Conservation (phyloP, 2,797 vertebrate genomes). For the Sebastes iracundus region DNA sequence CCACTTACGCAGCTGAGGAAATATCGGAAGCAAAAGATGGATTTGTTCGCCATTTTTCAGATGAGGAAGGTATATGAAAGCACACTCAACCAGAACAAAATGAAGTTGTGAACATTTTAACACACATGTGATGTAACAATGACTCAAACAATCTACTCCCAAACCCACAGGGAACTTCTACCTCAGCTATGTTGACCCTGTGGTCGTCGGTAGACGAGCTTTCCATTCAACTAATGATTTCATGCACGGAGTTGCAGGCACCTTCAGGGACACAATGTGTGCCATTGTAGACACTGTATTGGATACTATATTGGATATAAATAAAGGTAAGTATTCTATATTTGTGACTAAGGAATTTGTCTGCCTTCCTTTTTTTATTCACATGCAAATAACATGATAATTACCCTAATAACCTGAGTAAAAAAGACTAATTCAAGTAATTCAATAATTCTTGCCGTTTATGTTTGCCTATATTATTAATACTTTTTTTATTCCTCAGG, state of each 20-base stretch:
- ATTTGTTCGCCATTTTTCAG: conserved; percentile 74
- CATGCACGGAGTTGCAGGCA: conserved; percentile 25
- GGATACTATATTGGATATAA: conserved; percentile 35
- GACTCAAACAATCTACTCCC: not conserved
- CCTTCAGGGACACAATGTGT: conserved; percentile 50
- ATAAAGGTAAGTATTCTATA: conserved; percentile 52
- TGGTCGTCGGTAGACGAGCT: conserved; percentile 64
- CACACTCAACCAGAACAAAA: not conserved
- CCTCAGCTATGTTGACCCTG: conserved; percentile 76
- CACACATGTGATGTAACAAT: not conserved
- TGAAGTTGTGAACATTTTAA: not conserved
- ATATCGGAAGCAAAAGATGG: conserved; percentile 68
- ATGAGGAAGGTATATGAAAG: conserved; percentile 70
- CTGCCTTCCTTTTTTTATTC: not conserved
- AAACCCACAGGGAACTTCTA: conserved; percentile 71
- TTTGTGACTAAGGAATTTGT: not conserved
- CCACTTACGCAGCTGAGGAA: conserved; percentile 73
- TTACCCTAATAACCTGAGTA: not conserved
- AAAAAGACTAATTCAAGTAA: not conserved
- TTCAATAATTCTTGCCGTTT: not conserved
- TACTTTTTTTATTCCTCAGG: conserved; percentile 42
- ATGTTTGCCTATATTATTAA: not conserved
- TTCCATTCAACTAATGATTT: conserved; percentile 72
- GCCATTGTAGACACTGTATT: conserved; percentile 44
- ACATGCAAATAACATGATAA: not conserved